Conservation (phyloP, 2,113 vertebrate genomes). For the Labeo rohita region DNA sequence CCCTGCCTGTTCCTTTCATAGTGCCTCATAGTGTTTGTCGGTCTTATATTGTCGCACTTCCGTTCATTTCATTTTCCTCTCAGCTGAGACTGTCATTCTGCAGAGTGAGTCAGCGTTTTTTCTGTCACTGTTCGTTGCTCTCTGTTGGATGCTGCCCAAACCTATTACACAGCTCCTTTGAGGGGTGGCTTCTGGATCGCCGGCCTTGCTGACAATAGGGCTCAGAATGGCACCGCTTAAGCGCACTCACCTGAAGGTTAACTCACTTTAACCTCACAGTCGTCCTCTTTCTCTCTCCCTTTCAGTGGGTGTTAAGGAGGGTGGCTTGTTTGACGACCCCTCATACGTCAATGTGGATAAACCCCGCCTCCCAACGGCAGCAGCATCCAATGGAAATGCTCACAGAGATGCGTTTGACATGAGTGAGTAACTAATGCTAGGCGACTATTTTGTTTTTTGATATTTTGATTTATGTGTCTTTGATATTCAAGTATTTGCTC, state of each 20-base stretch:
- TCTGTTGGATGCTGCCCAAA: conserved; percentile 37
- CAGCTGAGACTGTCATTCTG: background rate
- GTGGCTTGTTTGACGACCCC: conserved; percentile 87
- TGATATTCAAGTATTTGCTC: background rate
- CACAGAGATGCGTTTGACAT: conserved; percentile 95
- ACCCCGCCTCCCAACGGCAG: conserved; percentile 69
- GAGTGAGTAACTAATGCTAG: conserved; percentile 78
- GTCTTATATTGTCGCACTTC: background rate
- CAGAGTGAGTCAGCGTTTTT: conserved; percentile 28
- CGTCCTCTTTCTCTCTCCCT: conserved; percentile 49
- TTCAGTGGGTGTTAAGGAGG: conserved; percentile 72
- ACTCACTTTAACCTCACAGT: conserved; percentile 42
- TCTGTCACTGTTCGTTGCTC: conserved; percentile 18
- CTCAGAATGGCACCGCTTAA: conserved; percentile 34
- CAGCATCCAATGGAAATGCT: conserved; percentile 82
- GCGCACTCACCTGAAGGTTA: conserved; percentile 28
- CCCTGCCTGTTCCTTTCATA: background rate
- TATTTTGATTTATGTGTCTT: background rate
- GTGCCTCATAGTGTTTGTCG: conserved; percentile 7
- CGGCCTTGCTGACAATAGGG: background rate
- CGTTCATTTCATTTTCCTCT: background rate
- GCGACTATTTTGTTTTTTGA: background rate
- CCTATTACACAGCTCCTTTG: conserved; percentile 20
- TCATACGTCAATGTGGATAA: conserved; percentile 98
- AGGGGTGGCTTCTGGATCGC: conserved; percentile 21